These are phyloP conservation scores for Alentia gelatinosa DNA, from an alignment of 2,888 invertebrate genomes.

Conservation along the genomic window DNA sequence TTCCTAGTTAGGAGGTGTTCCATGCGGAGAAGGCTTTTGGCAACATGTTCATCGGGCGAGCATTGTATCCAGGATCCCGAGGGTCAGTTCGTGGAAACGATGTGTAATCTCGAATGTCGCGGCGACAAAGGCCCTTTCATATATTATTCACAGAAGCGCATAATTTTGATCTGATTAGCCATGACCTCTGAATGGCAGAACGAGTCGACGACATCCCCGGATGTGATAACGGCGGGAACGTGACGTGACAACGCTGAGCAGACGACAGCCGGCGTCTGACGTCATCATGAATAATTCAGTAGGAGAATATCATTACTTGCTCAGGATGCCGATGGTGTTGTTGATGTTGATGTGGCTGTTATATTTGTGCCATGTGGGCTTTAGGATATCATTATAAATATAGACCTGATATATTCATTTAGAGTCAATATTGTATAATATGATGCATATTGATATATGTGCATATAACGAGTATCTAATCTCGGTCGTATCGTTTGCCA, in stretches of 20 bases:
- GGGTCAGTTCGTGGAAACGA: neutral
- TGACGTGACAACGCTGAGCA: conserved; percentile 38
- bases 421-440: no score
- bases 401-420: no score
- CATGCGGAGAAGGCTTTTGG: neutral
- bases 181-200: neutral
- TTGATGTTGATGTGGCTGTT: no score
- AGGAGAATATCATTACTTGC: neutral
- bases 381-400: no score
- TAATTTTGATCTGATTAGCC: conserved; percentile 32
- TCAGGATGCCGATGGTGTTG: no score
- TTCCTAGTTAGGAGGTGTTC: no score
- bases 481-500: no score
- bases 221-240: conserved; percentile 24
- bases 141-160: conserved; percentile 31
- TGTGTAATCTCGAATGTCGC: neutral
- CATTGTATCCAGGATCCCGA: neutral
- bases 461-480: no score
- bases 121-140: conserved; percentile 20
- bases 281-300: neutral
- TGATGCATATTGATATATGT: no score
- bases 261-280: neutral
- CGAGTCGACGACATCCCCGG: neutral
- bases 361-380: no score
- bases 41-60: neutral